These are phyloP conservation scores for Diarsia dahlii DNA, from an alignment of 2,888 invertebrate genomes.

Conservation along the genomic window DNA sequence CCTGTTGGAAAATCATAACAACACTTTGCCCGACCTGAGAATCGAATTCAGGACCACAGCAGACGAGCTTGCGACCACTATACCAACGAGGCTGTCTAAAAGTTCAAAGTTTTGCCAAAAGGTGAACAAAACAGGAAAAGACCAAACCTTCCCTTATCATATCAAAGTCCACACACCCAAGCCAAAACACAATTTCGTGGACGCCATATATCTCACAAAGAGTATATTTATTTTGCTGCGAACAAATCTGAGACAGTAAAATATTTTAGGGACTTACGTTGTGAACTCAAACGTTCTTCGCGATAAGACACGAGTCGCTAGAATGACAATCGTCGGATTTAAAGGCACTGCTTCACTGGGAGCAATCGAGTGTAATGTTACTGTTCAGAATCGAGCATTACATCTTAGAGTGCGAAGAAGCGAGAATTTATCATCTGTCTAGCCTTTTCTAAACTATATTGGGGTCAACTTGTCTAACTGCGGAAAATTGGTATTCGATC, in stretches of 20 bases:
- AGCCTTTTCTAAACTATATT: too few relatives aligned
- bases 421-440: background rate
- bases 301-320: conserved; percentile 43
- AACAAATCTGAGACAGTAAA: conserved; percentile 53
- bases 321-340: conserved; percentile 55
- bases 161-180: conserved; percentile 23
- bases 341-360: background rate
- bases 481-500: too few relatives aligned
- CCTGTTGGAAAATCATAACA: too few relatives aligned
- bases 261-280: conserved; percentile 54
- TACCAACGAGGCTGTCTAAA: too few relatives aligned
- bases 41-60: too few relatives aligned
- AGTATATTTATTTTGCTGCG: conserved; percentile 51
- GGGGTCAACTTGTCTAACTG: too few relatives aligned
- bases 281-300: conserved; percentile 49
- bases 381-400: background rate
- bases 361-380: background rate
- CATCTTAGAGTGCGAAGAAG: background rate
- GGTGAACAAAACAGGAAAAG: background rate
- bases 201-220: conserved; percentile 22
- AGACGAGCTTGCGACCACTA: too few relatives aligned
- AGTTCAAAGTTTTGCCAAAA: too few relatives aligned
- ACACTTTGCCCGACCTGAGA: too few relatives aligned
- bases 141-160: conserved; percentile 21
- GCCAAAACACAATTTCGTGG: conserved; percentile 28